phyloP scores from a whole-genome alignment of 1,140 invertebrate species.

The Armadillidium nasatum region DNA sequence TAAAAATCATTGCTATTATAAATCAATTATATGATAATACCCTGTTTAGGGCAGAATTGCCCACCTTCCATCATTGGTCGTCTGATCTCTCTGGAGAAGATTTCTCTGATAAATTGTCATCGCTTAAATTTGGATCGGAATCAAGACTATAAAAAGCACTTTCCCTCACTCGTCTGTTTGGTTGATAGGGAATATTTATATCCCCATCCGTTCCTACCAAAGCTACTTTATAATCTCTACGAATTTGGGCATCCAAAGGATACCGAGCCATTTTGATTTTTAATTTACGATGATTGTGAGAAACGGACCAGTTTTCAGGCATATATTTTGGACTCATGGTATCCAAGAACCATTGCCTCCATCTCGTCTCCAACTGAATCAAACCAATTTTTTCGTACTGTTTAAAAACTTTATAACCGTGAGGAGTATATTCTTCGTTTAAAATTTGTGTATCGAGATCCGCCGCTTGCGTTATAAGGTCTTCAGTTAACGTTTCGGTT shows the following conservation, averaged over 20 bases:
- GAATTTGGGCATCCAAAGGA: slow-evolving; percentile 29
- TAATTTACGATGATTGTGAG: slow-evolving; percentile 55
- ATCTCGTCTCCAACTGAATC: slow-evolving; percentile 63
- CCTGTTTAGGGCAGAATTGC: no score
- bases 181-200: slow-evolving; percentile 32
- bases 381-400: slow-evolving; percentile 59
- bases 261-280: slow-evolving; percentile 35
- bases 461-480: slow-evolving; percentile 47
- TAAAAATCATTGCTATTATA: no score
- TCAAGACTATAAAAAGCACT: background rate
- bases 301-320: slow-evolving; percentile 69
- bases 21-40: no score
- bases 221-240: slow-evolving; percentile 33
- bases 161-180: background rate
- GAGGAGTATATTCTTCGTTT: slow-evolving; percentile 58
- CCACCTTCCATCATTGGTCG: no score
- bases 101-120: no score
- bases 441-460: slow-evolving; percentile 49
- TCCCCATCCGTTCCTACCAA: slow-evolving; percentile 37
- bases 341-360: slow-evolving; percentile 70
- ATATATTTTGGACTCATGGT: slow-evolving; percentile 68
- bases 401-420: slow-evolving; percentile 64
- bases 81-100: no score
- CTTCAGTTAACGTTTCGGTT: slow-evolving; percentile 47
- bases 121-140: background rate